These are phyloP conservation scores for Harpalus rubripes DNA, from an alignment of 2,888 invertebrate genomes.

Conservation along the genomic window DNA sequence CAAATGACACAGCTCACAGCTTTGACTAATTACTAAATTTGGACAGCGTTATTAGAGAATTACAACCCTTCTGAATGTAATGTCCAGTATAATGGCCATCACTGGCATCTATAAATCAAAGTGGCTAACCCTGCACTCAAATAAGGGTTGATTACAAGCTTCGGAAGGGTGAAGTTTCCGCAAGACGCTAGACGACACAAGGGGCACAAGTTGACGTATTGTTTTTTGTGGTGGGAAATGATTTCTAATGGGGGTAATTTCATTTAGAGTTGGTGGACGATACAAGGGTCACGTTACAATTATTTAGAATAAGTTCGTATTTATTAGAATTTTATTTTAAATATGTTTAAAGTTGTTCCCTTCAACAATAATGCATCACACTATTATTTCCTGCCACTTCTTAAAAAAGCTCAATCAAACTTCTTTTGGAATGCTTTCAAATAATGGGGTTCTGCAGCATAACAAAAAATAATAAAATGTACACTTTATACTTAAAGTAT, in stretches of 20 bases:
- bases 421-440: no score
- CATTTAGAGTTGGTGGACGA: not conserved
- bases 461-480: no score
- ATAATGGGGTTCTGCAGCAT: no score
- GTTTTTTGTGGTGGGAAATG: not conserved
- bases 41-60: constrained; percentile 20
- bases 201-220: not conserved
- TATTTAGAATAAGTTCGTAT: no score
- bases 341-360: no score
- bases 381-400: no score
- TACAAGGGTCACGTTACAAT: no score
- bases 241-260: not conserved
- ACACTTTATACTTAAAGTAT: no score
- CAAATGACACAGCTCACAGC: constrained; percentile 11
- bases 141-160: constrained; percentile 27
- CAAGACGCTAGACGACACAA: not conserved
- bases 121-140: constrained; percentile 25
- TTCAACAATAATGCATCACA: no score
- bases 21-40: constrained; percentile 41
- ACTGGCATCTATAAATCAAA: constrained; percentile 39
- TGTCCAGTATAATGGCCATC: constrained; percentile 43
- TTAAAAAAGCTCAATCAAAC: no score
- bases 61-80: constrained; percentile 26
- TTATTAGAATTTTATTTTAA: no score
- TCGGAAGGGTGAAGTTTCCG: constrained; percentile 1